These are phyloP conservation scores for Orthonychiurus folsomi DNA, from an alignment of 2,888 invertebrate species.

Conservation along the genomic window DNA sequence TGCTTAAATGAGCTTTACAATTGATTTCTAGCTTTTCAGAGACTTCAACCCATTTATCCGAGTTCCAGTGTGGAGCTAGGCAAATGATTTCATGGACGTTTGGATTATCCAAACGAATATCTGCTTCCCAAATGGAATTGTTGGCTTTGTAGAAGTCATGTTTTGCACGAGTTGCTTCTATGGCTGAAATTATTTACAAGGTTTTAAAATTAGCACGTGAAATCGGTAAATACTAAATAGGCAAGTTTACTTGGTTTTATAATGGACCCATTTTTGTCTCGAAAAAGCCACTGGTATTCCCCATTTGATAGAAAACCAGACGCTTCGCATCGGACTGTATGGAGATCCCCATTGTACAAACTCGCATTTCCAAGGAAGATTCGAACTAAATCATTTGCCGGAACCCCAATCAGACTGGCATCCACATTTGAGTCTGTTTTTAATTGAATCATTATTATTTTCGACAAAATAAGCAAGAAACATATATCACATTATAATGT, in stretches of 20 bases:
- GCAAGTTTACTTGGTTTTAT: background rate
- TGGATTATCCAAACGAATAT: background rate
- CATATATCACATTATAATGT: background rate
- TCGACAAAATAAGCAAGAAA: background rate
- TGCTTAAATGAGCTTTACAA: too few species aligned
- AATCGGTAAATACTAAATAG: background rate
- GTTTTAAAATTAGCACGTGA: background rate
- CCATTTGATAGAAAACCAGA: conserved; percentile 10
- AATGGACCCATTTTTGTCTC: background rate
- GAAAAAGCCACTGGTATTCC: background rate
- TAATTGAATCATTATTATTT: background rate
- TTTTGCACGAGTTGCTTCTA: background rate
- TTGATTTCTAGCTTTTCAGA: too few species aligned
- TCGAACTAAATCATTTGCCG: background rate
- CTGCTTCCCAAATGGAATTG: conserved; percentile 8
- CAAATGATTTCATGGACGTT: background rate
- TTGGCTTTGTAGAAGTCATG: background rate
- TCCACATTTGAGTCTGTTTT: background rate
- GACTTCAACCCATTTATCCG: background rate
- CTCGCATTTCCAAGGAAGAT: background rate
- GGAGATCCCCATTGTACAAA: background rate
- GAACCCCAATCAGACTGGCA: background rate
- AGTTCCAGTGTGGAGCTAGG: background rate
- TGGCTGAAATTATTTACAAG: background rate
- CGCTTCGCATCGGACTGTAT: conserved; percentile 7